Percentiles rank a stretch among this genome's conserved stretches.
These are phyloP conservation scores for Aselliscus stoliczkanus DNA, from an alignment of 2,797 vertebrate genomes.

Conservation along the genomic window DNA sequence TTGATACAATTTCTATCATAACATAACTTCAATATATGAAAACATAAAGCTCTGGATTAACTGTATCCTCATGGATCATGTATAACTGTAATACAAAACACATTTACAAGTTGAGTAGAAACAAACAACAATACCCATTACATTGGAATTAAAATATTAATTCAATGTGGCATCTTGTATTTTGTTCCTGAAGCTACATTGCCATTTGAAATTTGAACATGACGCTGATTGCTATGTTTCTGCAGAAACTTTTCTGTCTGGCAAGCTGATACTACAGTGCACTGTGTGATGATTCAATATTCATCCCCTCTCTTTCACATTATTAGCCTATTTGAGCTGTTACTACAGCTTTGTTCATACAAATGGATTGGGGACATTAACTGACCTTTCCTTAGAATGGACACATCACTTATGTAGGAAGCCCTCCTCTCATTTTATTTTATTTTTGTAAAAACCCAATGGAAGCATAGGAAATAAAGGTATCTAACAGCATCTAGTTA, in stretches of 20 bases:
- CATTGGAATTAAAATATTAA: conserved; percentile 5
- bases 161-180: neutral
- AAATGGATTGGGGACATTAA: neutral
- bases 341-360: neutral
- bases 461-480: neutral
- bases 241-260: neutral
- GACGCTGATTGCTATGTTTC: neutral
- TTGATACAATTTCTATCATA: neutral
- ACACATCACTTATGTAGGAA: neutral
- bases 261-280: neutral
- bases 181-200: neutral
- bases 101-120: neutral
- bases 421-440: neutral
- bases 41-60: neutral
- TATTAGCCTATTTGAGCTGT: neutral
- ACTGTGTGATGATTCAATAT: neutral
- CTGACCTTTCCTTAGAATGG: neutral
- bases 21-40: neutral
- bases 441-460: neutral
- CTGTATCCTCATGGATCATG: neutral
- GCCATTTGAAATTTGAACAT: neutral
- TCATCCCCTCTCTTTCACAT: neutral
- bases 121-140: neutral
- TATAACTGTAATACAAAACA: neutral
- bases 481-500: neutral